Evolutionary conservation across 2,888 invertebrate species (phyloP).

Genomic region (Pachydiplax longipennis): DNA sequence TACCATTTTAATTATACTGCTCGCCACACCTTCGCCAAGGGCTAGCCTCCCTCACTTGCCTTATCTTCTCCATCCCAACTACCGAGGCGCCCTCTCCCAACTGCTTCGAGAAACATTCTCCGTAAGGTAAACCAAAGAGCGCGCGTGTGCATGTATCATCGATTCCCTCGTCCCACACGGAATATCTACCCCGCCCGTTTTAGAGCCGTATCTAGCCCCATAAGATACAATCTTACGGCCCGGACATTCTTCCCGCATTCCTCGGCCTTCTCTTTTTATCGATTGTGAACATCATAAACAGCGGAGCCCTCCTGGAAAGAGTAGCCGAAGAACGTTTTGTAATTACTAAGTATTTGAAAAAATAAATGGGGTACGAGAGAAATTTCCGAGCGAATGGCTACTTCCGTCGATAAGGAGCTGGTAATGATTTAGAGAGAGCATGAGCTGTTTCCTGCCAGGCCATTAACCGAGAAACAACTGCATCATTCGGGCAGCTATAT

Average conservation of each 20-base stretch:
- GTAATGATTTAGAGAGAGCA: too few relatives aligned
- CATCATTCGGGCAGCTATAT: too few relatives aligned
- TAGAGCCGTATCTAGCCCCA: slow-evolving; percentile 7
- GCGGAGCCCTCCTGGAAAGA: neutral
- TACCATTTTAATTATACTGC: slow-evolving; percentile 40
- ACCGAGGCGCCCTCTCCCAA: neutral
- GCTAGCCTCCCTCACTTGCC: neutral
- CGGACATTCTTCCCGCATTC: slow-evolving; percentile 10
- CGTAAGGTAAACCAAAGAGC: slow-evolving; percentile 17
- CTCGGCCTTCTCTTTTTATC: slow-evolving; percentile 11
- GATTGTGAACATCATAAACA: neutral
- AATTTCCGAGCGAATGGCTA: neutral
- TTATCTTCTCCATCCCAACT: neutral
- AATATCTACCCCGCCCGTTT: neutral
- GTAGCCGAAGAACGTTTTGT: neutral
- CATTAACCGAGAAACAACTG: too few relatives aligned
- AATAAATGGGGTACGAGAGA: neutral
- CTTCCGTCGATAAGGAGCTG: too few relatives aligned
- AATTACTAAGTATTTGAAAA: neutral
- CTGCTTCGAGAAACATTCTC: neutral
- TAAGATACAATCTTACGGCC: neutral
- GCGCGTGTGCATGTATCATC: slow-evolving; percentile 19
- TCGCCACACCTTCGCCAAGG: slow-evolving; percentile 30
- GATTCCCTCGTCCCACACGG: neutral
- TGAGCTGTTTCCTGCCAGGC: too few relatives aligned